Base-by-base conservation (phyloP, 2,797 vertebrate species). In the Sylvilagus floridanus region DNA sequence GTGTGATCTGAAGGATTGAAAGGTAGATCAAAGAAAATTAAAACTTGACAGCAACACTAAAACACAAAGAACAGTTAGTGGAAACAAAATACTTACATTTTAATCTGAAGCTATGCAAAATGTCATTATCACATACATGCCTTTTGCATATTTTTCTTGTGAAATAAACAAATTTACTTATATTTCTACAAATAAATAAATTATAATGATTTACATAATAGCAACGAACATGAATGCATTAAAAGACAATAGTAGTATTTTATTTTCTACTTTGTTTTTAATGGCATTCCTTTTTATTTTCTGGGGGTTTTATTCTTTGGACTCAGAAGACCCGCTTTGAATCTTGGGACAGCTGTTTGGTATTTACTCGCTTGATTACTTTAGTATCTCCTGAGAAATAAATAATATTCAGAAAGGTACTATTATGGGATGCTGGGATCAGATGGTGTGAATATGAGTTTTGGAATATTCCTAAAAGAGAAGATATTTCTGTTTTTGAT, bases 271-370 rank as follows among this genome's bases (percentile, higher is more conserved):
- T 91, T 83, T 60, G 77, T 83, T 89, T 96, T 60, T 26, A 76
- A 37, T n/a, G 57, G 30, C 1, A 32, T 81, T 84, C 42, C 42
- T 42, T 42, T 42, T 1, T 47, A 88, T 90, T 24, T 42, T 78
- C 71, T 84, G 26, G 13, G 30, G 78, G 77, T 90, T 93, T 91
- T 62, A 81, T 76, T 96, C 7, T 47, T 73, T 47, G 63, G 13
- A 16, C 0, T 2, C 11, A 82, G 19, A 5, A 82, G 65, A 88
- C 13, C 73, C 17, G n/a, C 16, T 93, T 94, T 90, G 7, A 7
- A 84, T 28, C 35, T 28, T 54, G 14, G 63, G 22, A 7, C 7
- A 57, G 22, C n/a, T 50, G 26, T 82, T n/a, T 17, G 90, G 16
- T 71, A 82, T 71, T 62, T 76, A 85, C 62, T 90, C 37, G 19